Conservation (phyloP, 2,888 invertebrate species). For the Phorcus lineatus region DNA sequence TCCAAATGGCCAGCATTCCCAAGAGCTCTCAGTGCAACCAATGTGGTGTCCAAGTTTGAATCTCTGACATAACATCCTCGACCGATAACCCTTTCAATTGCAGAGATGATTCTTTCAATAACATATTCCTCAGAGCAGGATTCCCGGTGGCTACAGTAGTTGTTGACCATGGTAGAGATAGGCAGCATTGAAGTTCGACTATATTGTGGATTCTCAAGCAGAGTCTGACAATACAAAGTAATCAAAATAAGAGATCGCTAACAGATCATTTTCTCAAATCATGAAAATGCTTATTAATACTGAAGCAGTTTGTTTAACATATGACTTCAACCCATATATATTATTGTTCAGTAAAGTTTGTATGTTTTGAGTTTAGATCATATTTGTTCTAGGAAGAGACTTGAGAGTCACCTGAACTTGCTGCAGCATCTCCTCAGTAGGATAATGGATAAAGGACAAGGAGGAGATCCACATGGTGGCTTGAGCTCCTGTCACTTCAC, state of each 20-base stretch:
- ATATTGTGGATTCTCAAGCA: conserved; percentile 56
- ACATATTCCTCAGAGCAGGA: conserved; percentile 70
- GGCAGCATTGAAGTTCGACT: conserved; percentile 82
- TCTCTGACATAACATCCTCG: conserved; percentile 52
- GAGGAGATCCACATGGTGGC: conserved; percentile 89
- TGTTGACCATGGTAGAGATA: conserved; percentile 83
- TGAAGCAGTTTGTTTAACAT: no score
- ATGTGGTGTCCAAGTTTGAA: conserved; percentile 69
- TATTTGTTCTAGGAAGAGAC: no score
- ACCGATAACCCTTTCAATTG: conserved; percentile 52
- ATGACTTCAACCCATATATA: no score
- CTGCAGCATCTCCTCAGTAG: conserved; percentile 75
- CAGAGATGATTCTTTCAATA: conserved; percentile 69
- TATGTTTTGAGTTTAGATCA: no score
- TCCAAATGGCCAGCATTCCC: conserved; percentile 89
- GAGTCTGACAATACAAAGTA: conserved; percentile 65
- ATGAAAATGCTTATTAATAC: no score
- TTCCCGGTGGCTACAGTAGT: conserved; percentile 80
- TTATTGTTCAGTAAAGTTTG: no score
- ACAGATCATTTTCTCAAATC: background rate
- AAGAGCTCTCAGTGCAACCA: conserved; percentile 88
- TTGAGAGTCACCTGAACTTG: conserved; percentile 71
- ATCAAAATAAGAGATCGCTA: background rate
- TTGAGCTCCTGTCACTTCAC: conserved; percentile 81
- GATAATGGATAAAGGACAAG: conserved; percentile 84